Conservation (phyloP, 2,888 invertebrate genomes). For the Drosophila pullipes region DNA sequence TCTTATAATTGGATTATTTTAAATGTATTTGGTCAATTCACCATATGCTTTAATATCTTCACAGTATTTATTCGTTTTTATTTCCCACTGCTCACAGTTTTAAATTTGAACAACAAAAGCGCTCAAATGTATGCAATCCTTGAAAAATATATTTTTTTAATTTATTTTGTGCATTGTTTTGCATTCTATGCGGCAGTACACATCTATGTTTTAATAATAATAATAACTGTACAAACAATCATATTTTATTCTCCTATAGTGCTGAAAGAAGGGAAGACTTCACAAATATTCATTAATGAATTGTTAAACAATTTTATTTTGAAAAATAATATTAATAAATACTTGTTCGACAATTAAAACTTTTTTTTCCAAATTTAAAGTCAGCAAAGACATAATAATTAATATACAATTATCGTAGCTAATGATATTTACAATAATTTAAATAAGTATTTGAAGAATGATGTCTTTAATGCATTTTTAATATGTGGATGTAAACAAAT, state of each 20-base stretch:
- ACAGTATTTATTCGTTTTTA: background rate
- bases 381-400: background rate
- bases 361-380: background rate
- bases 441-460: background rate
- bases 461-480: background rate
- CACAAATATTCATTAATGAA: background rate
- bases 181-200: background rate
- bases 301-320: background rate
- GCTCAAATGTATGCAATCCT: conserved; percentile 29
- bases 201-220: background rate
- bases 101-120: background rate
- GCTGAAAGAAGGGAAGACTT: background rate
- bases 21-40: background rate
- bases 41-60: conserved; percentile 2
- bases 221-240: background rate
- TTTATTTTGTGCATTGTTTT: background rate
- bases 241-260: background rate
- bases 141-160: background rate
- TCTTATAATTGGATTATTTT: conserved; percentile 67
- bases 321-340: background rate
- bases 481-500: background rate
- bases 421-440: background rate
- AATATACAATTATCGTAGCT: background rate
- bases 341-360: background rate
- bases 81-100: background rate